phyloP scores from a whole-genome alignment of 2,888 invertebrate species.

The Agrotis segetum region DNA sequence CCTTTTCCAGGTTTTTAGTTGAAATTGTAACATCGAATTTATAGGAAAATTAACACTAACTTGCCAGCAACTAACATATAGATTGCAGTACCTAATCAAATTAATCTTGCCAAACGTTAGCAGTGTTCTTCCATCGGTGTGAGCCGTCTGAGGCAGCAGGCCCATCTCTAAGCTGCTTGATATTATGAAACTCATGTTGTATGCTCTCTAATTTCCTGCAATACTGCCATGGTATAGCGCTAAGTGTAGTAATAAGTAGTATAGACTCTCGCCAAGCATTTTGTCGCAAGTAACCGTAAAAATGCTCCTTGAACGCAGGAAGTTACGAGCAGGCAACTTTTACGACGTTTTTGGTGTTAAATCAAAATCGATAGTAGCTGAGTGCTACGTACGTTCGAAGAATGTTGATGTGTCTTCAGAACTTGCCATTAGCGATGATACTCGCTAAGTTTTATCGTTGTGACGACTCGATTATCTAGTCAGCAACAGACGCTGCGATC shows the following conservation, averaged over 20 bases:
- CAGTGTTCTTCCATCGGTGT: constrained; percentile 50
- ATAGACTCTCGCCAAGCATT: constrained; percentile 70
- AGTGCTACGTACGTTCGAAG: constrained; percentile 56
- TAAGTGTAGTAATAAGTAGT: constrained; percentile 80
- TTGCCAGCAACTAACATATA: constrained; percentile 56
- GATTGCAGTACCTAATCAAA: constrained; percentile 44
- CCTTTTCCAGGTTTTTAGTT: constrained; percentile 45
- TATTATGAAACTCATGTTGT: constrained; percentile 81
- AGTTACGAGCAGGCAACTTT: constrained; percentile 78
- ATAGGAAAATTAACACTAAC: constrained; percentile 36
- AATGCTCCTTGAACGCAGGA: constrained; percentile 77
- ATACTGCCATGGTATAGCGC: constrained; percentile 84
- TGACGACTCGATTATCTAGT: constrained; percentile 77
- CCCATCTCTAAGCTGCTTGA: constrained; percentile 83
- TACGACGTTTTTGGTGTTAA: constrained; percentile 59
- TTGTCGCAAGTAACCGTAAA: constrained; percentile 69
- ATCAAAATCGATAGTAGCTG: constrained; percentile 56
- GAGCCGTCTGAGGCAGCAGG: constrained; percentile 71
- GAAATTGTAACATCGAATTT: constrained; percentile 49
- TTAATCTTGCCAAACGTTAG: constrained; percentile 70
- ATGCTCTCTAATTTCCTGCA: constrained; percentile 86
- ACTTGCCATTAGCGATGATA: constrained; percentile 62
- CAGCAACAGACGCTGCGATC: constrained; percentile 71
- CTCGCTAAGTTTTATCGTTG: constrained; percentile 67
- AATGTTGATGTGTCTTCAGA: constrained; percentile 54